Conservation (phyloP, 2,888 invertebrate species). For the Drosophila borborema region DNA sequence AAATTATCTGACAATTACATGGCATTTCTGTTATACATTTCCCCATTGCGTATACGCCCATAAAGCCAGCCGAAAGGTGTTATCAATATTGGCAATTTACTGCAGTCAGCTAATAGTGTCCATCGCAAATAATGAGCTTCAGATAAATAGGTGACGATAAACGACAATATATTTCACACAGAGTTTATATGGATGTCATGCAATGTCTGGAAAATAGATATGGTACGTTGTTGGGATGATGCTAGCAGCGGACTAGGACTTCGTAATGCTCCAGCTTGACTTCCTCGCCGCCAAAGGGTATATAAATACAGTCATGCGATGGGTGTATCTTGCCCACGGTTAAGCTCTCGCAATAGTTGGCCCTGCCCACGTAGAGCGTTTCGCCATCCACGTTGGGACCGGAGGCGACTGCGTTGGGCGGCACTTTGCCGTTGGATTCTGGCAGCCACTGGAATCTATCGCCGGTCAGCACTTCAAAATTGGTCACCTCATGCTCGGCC, state of each 20-base stretch:
- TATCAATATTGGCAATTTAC: slow-evolving; percentile 25
- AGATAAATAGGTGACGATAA: slow-evolving; percentile 18
- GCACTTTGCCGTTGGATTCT: slow-evolving; percentile 63
- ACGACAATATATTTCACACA: not conserved
- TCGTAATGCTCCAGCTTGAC: slow-evolving; percentile 89
- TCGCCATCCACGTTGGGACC: slow-evolving; percentile 86
- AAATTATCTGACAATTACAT: not conserved
- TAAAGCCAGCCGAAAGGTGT: slow-evolving; percentile 10
- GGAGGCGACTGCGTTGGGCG: slow-evolving; percentile 65
- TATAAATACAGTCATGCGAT: slow-evolving; percentile 88
- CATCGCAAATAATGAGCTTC: slow-evolving; percentile 6
- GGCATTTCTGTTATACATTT: not conserved
- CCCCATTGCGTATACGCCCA: not conserved
- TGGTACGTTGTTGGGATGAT: no score
- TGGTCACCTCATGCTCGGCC: slow-evolving; percentile 86
- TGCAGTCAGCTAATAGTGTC: slow-evolving; percentile 6
- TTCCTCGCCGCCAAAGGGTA: slow-evolving; percentile 90
- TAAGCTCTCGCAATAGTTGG: slow-evolving; percentile 85
- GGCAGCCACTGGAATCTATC: slow-evolving; percentile 75
- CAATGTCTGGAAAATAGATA: not conserved
- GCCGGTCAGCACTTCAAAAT: slow-evolving; percentile 85
- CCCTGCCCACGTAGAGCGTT: slow-evolving; percentile 86
- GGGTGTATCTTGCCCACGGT: slow-evolving; percentile 87
- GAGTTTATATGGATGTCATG: not conserved
- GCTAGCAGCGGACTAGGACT: slow-evolving; percentile 86